These are phyloP conservation scores for Phrynosoma blainvillii DNA, from an alignment of 2,113 vertebrate species.

Conservation along the genomic window DNA sequence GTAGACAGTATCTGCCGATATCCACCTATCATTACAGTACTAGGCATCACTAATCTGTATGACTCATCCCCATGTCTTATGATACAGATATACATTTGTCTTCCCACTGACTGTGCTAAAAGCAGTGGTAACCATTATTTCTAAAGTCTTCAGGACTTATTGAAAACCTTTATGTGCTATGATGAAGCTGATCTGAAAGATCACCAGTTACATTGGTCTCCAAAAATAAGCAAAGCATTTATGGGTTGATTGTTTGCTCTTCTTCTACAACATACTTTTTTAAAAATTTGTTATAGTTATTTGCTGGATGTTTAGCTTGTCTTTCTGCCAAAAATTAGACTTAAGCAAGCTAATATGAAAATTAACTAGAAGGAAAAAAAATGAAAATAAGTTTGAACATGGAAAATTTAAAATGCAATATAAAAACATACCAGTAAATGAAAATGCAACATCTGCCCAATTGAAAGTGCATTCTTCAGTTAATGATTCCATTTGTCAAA, in stretches of 20 bases:
- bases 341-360: not conserved
- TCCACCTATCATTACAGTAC: not conserved
- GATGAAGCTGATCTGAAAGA: slow-evolving; percentile 7
- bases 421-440: not conserved
- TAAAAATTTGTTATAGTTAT: not conserved
- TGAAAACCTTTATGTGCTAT: not conserved
- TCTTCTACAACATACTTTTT: not conserved
- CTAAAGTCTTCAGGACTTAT: not conserved
- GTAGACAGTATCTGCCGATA: slow-evolving; percentile 40
- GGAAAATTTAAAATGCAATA: not conserved
- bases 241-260: not conserved
- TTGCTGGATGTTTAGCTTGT: not conserved
- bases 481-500: not conserved
- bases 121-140: accelerated
- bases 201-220: not conserved
- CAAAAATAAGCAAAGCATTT: slow-evolving; percentile 9
- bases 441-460: not conserved
- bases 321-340: not conserved
- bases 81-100: not conserved
- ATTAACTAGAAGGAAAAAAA: not conserved
- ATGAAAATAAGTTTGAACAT: not conserved
- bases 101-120: not conserved
- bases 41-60: slow-evolving; percentile 14
- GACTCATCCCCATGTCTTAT: not conserved
- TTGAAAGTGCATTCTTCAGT: not conserved